Evolutionary conservation across 1,140 invertebrate species (phyloP).

Genomic region (Bombus superbus): DNA sequence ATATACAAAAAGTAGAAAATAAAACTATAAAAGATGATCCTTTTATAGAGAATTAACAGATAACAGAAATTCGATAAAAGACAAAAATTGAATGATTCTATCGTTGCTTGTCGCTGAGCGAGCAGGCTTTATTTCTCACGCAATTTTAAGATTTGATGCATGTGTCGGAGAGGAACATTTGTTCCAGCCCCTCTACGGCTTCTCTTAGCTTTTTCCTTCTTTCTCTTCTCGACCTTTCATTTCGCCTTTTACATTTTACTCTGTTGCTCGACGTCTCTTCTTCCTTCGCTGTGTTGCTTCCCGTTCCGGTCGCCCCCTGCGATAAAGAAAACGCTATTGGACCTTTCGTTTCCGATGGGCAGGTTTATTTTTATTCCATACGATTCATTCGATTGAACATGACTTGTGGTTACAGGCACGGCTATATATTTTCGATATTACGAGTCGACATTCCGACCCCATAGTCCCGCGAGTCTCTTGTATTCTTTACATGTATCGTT

Average conservation of each 20-base stretch:
- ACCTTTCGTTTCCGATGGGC: constrained; percentile 65
- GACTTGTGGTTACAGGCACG: constrained; percentile 77
- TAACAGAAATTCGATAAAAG: constrained; percentile 20
- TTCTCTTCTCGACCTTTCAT: neutral
- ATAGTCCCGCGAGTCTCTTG: constrained; percentile 67
- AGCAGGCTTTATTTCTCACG: constrained; percentile 60
- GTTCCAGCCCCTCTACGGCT: constrained; percentile 37
- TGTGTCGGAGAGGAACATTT: constrained; percentile 55
- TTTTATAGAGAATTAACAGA: neutral
- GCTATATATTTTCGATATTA: constrained; percentile 80
- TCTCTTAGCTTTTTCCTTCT: neutral
- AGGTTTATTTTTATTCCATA: constrained; percentile 79
- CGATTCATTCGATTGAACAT: constrained; percentile 80
- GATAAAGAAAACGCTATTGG: constrained; percentile 48
- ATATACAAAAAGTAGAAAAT: neutral
- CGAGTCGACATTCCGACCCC: constrained; percentile 73
- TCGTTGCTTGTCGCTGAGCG: constrained; percentile 54
- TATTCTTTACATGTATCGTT: constrained; percentile 70
- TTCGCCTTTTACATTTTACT: constrained; percentile 2
- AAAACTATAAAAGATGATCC: too few relatives aligned
- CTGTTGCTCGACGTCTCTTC: neutral
- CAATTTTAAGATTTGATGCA: constrained; percentile 60
- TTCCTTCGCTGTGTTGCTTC: neutral
- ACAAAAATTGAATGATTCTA: constrained; percentile 47
- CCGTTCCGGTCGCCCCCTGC: neutral